These are phyloP conservation scores for Elanus axillaris DNA, from an alignment of 2,113 vertebrate genomes.

Conservation along the genomic window DNA sequence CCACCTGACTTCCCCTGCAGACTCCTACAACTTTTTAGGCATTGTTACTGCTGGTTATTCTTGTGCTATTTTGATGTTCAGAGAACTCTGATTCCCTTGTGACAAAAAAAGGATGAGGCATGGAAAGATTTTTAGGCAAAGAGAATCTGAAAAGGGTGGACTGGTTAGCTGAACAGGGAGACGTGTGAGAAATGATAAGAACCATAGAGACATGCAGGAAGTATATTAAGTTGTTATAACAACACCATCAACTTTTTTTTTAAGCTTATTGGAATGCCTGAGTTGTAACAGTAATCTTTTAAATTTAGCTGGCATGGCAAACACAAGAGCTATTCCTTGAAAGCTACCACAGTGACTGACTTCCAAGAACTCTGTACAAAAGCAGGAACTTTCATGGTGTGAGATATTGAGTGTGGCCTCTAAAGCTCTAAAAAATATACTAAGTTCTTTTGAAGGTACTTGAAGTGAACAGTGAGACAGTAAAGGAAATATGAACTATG, in stretches of 20 bases:
- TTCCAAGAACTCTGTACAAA: not conserved
- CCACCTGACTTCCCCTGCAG: not conserved
- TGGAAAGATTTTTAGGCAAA: not conserved
- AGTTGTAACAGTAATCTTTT: not conserved
- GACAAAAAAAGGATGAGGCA: not conserved
- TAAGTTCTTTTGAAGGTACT: not conserved
- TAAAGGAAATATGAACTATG: not conserved
- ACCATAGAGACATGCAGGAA: not conserved
- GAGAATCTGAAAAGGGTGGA: not conserved
- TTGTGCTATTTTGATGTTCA: not conserved
- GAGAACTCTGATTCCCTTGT: not conserved
- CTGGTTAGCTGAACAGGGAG: not conserved
- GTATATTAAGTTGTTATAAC: not conserved
- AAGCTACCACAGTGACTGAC: not conserved
- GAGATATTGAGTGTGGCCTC: not conserved
- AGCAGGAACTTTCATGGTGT: not conserved
- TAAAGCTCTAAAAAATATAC: not conserved
- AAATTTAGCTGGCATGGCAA: not conserved
- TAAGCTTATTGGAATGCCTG: not conserved
- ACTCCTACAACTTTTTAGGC: not conserved
- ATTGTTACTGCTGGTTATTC: not conserved
- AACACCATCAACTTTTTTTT: not conserved
- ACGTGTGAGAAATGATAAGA: not conserved
- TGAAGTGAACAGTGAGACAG: not conserved
- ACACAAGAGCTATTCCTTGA: not conserved